Evolutionary conservation across 1,140 invertebrate genomes (phyloP).

Genomic region (Nephotettix cincticeps): DNA sequence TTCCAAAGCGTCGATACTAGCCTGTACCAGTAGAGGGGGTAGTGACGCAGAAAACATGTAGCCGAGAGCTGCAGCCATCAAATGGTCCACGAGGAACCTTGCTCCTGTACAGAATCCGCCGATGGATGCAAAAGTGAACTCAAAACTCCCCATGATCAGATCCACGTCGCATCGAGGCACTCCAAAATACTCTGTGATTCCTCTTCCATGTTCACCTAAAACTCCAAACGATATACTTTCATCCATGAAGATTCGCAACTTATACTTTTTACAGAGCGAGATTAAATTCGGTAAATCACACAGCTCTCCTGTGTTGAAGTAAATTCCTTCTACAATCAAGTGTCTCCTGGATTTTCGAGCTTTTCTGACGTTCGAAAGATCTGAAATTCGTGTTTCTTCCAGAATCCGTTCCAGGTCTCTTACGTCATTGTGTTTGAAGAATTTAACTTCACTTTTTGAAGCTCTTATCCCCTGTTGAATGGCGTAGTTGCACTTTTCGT

Average conservation of each 20-base stretch:
- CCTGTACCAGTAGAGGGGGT: constrained; percentile 86
- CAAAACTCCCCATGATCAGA: constrained; percentile 88
- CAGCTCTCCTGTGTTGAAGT: constrained; percentile 86
- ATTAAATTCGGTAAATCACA: constrained; percentile 85
- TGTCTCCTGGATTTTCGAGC: constrained; percentile 75
- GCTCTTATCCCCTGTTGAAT: constrained; percentile 94
- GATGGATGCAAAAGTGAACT: constrained; percentile 82
- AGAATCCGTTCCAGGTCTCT: constrained; percentile 79
- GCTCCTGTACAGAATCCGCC: constrained; percentile 95
- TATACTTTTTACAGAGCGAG: constrained; percentile 81
- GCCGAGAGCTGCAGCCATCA: constrained; percentile 79
- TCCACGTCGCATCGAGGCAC: constrained; percentile 82
- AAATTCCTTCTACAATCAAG: constrained; percentile 91
- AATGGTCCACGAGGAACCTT: constrained; percentile 94
- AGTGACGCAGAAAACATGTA: constrained; percentile 98
- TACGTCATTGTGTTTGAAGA: constrained; percentile 93
- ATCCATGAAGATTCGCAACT: constrained; percentile 91
- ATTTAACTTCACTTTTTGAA: constrained; percentile 79
- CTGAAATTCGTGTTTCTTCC: constrained; percentile 60
- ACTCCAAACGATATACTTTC: constrained; percentile 92
- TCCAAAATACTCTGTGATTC: constrained; percentile 83
- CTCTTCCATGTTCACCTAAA: constrained; percentile 79
- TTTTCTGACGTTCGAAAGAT: constrained; percentile 68
- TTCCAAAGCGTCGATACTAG: constrained; percentile 72
- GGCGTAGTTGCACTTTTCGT: constrained; percentile 90